These are phyloP conservation scores for Liposcelis brunnea DNA, from an alignment of 2,888 invertebrate genomes.

Conservation along the genomic window DNA sequence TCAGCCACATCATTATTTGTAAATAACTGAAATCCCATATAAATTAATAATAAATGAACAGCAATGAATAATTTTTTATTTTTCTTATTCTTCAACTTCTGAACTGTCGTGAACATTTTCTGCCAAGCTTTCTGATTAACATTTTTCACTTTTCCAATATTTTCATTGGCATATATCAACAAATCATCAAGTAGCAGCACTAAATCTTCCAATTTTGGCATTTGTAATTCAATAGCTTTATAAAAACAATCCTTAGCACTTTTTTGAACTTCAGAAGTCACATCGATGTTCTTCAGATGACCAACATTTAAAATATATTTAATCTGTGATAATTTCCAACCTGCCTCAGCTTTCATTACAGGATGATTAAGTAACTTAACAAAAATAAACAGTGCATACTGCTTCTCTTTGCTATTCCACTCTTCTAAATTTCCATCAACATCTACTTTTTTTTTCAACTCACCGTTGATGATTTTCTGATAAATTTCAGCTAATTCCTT, in stretches of 20 bases:
- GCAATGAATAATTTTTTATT: slow-evolving; percentile 10
- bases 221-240: slow-evolving; percentile 47
- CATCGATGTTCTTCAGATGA: background rate
- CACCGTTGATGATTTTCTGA: slow-evolving; percentile 39
- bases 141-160: slow-evolving; percentile 31
- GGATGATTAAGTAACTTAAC: slow-evolving; percentile 29
- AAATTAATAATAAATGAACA: slow-evolving; percentile 46
- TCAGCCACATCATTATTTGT: slow-evolving; percentile 29
- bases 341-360: slow-evolving; percentile 20
- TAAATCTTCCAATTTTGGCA: slow-evolving; percentile 44
- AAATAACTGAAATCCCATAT: slow-evolving; percentile 54
- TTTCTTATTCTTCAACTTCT: slow-evolving; percentile 30
- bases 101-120: slow-evolving; percentile 36
- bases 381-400: slow-evolving; percentile 21
- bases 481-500: slow-evolving; percentile 43
- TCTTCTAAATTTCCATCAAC: slow-evolving; percentile 42
- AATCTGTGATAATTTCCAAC: background rate
- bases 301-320: background rate
- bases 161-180: slow-evolving; percentile 37
- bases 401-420: slow-evolving; percentile 23
- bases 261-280: background rate
- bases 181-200: slow-evolving; percentile 39
- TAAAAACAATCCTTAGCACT: slow-evolving; percentile 43
- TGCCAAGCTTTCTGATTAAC: slow-evolving; percentile 40
- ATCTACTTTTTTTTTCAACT: slow-evolving; percentile 33